These are phyloP conservation scores for Pelecanoides urinatrix DNA, from an alignment of 2,113 vertebrate species.

Conservation along the genomic window DNA sequence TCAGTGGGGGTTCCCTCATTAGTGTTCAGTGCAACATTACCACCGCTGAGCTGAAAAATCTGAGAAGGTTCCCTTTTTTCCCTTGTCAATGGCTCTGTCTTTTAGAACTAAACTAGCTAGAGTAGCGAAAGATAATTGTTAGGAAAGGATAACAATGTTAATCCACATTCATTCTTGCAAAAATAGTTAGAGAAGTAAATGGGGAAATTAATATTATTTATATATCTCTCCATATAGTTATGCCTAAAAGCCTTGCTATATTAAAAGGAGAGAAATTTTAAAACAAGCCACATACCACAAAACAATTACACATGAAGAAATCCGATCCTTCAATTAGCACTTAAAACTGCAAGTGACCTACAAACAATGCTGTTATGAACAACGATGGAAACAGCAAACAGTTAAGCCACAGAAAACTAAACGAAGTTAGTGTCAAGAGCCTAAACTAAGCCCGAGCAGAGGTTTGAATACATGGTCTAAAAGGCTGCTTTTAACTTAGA, in stretches of 20 bases:
- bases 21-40: conserved; percentile 82
- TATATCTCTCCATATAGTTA: conserved; percentile 56
- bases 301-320: conserved; percentile 68
- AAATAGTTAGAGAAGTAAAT: conserved; percentile 80
- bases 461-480: conserved; percentile 44
- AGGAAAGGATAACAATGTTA: conserved; percentile 82
- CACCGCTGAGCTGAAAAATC: conserved; percentile 86
- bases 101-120: conserved; percentile 83
- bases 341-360: conserved; percentile 74
- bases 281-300: conserved; percentile 44
- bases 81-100: conserved; percentile 81
- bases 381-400: conserved; percentile 52
- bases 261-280: conserved; percentile 57
- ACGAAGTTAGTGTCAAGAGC: conserved; percentile 48
- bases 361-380: conserved; percentile 65
- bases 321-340: conserved; percentile 73
- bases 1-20: conserved; percentile 86
- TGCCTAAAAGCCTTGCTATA: conserved; percentile 26
- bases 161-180: conserved; percentile 81
- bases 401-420: conserved; percentile 53
- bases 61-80: conserved; percentile 77
- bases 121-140: conserved; percentile 85
- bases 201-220: conserved; percentile 75
- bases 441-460: conserved; percentile 21
- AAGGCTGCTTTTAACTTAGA: conserved; percentile 65